Base-by-base conservation (phyloP, 2,888 invertebrate species). In the Synanthedon tipuliformis region DNA sequence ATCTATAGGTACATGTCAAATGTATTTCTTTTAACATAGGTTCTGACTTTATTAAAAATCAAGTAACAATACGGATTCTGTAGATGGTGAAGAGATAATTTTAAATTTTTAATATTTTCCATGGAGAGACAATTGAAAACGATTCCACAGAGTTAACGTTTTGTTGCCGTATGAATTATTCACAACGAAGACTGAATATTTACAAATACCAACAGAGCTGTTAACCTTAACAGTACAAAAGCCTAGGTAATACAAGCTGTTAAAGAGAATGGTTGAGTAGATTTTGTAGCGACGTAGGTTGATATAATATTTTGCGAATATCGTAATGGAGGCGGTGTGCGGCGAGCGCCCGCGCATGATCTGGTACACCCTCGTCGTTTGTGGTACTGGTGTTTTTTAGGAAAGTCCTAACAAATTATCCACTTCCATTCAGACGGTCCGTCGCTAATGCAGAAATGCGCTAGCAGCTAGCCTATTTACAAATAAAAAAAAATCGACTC, bases 191-290 rank as follows among this genome's bases (percentile, higher is more conserved):
- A 57, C 57, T 63, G 66, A 70, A 74, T 81, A 82, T 79, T 81
- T 78, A 80, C 75, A 78, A 79, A 79, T 78, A 79, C 69, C 71
- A 66, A 68, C 72, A 62, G 65, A 77, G 71, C 70, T 71, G 74
- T 73, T 72, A 70, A 73, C 72, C 74, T 75, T 71, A 72, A 65
- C 62, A 63, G 68, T 55, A 57, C 61, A 59, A 56, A 58, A 60
- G 59, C 61, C 62, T 64, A 61, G 56, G 60, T 58, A 53, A 59
- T 60, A 61, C 58, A 58, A 59, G 50, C 60, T 60, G 54, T 57
- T 57, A 62, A 69, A 65, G 65, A 63, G 68, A 66, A 65, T 65
- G 63, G 69, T 57, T 64, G 59, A 63, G 56, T 60, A 34, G 34
- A 34, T 60, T 61, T 57, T 58, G 61, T 62, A 56, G 63, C 34